phyloP scores from a whole-genome alignment of 2,888 invertebrate species.

The Liposcelis brunnea region DNA sequence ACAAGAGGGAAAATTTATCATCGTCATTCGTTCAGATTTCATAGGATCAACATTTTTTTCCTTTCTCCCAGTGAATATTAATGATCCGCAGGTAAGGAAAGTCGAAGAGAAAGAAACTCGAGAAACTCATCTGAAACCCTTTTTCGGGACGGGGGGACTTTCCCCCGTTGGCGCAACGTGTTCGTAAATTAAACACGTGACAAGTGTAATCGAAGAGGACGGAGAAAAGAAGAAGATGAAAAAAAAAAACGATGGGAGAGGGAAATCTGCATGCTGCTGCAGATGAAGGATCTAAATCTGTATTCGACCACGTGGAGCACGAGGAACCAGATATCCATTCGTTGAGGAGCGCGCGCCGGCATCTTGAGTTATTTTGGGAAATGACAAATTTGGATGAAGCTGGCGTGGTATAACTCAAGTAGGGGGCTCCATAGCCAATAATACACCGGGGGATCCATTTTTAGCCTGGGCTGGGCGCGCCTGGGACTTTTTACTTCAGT shows the following conservation, averaged over 20 bases:
- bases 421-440: slow-evolving; percentile 11
- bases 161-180: too few relatives aligned
- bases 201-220: slow-evolving; percentile 1
- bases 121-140: too few relatives aligned
- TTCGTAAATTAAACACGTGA: too few relatives aligned
- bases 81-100: too few relatives aligned
- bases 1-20: too few relatives aligned
- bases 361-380: slow-evolving; percentile 40
- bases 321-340: too few relatives aligned
- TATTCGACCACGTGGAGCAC: too few relatives aligned
- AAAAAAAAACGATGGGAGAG: slow-evolving; percentile 10
- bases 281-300: too few relatives aligned
- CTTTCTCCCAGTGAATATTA: too few relatives aligned
- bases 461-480: slow-evolving; percentile 12
- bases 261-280: slow-evolving; percentile 9
- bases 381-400: slow-evolving; percentile 63
- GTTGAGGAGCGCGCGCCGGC: slow-evolving; percentile 1
- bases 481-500: slow-evolving; percentile 2
- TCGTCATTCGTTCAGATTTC: too few relatives aligned
- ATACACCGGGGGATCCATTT: slow-evolving; percentile 13
- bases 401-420: slow-evolving; percentile 20
- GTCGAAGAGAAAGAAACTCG: too few relatives aligned
- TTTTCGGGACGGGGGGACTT: background rate
- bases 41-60: too few relatives aligned
- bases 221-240: slow-evolving; percentile 12